A percentile compares a stretch with the other conserved stretches of the same genome.
Evolutionary conservation across 1,140 invertebrate genomes (phyloP).

Genomic region (silkworm (Bombyx mori)): ASM3026992v2 NC_085112.1:3742001-3742500

Average conservation of each 20-base stretch:
- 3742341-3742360: not conserved
- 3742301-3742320: slow-evolving; percentile 5
- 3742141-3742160: slow-evolving; percentile 63
- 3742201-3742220: slow-evolving; percentile 63
- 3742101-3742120: slow-evolving; percentile 65
- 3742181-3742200: slow-evolving; percentile 61
- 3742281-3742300: not conserved
- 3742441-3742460: no score
- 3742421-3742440: slow-evolving; percentile 39
- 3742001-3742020: slow-evolving; percentile 61
- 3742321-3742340: not conserved
- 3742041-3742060: slow-evolving; percentile 62
- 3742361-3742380: not conserved
- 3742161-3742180: slow-evolving; percentile 67
- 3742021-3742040: slow-evolving; percentile 59
- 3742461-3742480: no score
- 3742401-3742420: slow-evolving; percentile 31
- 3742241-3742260: slow-evolving; percentile 23
- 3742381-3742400: slow-evolving; percentile 20
- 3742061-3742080: slow-evolving; percentile 60
- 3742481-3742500: no score
- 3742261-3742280: not conserved
- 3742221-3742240: slow-evolving; percentile 69
- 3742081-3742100: slow-evolving; percentile 64
- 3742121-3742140: slow-evolving; percentile 64